These are phyloP conservation scores for Sycophaga agraensis DNA, from an alignment of 1,140 invertebrate species.

Conservation along the genomic window DNA sequence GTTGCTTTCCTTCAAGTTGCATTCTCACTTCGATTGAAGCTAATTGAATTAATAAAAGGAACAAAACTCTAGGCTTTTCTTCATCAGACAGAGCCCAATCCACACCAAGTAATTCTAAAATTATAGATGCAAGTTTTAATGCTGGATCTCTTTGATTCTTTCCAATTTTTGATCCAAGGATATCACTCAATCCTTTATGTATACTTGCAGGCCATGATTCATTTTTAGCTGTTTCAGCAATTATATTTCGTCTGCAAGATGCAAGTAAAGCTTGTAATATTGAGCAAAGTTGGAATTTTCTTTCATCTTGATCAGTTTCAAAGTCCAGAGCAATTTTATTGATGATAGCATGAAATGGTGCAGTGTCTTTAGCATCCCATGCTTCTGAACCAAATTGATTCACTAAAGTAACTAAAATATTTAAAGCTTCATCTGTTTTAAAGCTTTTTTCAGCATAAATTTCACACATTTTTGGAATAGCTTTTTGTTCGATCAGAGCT, in stretches of 20 bases:
- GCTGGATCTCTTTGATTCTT: constrained; percentile 86
- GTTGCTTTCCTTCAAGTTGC: constrained; percentile 82
- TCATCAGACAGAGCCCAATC: constrained; percentile 80
- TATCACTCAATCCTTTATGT: constrained; percentile 76
- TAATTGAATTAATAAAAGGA: constrained; percentile 81
- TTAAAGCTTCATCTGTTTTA: constrained; percentile 81
- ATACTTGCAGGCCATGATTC: constrained; percentile 79
- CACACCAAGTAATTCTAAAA: constrained; percentile 79
- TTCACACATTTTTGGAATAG: constrained; percentile 78
- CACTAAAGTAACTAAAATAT: constrained; percentile 73
- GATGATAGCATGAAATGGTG: constrained; percentile 78
- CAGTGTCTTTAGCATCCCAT: constrained; percentile 71
- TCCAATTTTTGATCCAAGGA: constrained; percentile 82
- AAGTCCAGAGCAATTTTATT: constrained; percentile 84
- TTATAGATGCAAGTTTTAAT: constrained; percentile 76
- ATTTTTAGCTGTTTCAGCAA: constrained; percentile 62
- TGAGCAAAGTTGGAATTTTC: constrained; percentile 82
- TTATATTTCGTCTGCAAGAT: constrained; percentile 69
- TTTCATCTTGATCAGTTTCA: constrained; percentile 80
- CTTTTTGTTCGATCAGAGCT: constrained; percentile 73
- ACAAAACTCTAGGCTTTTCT: constrained; percentile 78
- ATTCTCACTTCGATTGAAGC: constrained; percentile 89
- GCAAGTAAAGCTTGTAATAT: constrained; percentile 74
- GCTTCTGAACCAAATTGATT: constrained; percentile 67
- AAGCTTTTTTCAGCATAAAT: constrained; percentile 84